phyloP scores from a whole-genome alignment of 2,113 vertebrate species.

The Sylvietta virens region DNA sequence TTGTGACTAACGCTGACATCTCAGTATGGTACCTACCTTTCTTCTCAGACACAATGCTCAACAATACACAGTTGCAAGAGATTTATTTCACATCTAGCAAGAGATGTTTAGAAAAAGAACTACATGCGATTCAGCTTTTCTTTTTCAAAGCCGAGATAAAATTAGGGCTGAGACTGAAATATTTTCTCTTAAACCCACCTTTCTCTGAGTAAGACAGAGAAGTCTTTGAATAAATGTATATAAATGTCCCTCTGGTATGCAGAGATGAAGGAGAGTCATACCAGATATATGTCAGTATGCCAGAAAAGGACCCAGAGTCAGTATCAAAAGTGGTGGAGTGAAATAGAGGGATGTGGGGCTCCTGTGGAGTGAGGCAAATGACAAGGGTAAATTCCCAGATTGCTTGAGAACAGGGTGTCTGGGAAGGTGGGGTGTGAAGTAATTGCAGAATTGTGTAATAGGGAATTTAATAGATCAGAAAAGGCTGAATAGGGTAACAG shows the following conservation, averaged over 20 bases:
- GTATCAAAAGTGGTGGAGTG: neutral
- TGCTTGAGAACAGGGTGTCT: slow-evolving; percentile 29
- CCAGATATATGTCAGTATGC: accelerated
- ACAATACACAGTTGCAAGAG: neutral
- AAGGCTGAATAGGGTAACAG: slow-evolving; percentile 43
- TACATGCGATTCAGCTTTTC: neutral
- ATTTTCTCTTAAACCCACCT: neutral
- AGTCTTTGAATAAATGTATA: neutral
- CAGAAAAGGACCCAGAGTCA: neutral
- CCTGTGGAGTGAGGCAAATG: neutral
- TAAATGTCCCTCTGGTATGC: neutral
- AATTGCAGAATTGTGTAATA: slow-evolving; percentile 34
- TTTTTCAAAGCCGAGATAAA: neutral
- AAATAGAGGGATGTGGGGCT: neutral
- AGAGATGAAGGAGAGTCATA: neutral
- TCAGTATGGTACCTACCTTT: neutral
- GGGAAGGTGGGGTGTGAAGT: neutral
- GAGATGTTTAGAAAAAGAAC: neutral
- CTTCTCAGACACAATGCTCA: neutral
- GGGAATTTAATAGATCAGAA: slow-evolving; percentile 54
- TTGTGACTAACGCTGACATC: neutral
- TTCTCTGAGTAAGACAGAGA: neutral
- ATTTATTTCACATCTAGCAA: neutral
- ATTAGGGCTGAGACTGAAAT: neutral
- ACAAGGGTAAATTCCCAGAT: slow-evolving; percentile 15